phyloP scores from a whole-genome alignment of 2,888 invertebrate species.

The Cephus pulcher region DNA sequence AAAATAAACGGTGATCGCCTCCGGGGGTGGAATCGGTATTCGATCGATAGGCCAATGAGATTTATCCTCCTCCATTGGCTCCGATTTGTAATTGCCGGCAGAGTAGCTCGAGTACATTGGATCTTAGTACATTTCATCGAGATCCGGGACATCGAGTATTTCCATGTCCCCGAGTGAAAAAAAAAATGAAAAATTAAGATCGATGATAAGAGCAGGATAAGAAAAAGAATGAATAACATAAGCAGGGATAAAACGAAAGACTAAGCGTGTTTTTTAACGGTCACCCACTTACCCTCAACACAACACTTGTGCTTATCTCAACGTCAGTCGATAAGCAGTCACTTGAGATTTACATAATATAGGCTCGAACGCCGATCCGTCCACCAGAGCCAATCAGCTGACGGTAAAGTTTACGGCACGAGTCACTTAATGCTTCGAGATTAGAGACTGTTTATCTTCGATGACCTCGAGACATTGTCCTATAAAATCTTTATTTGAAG shows the following conservation, averaged over 20 bases:
- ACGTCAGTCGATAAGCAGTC: constrained; percentile 16
- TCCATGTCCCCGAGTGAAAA: neutral
- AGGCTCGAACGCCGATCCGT: neutral
- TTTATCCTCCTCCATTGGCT: constrained; percentile 16
- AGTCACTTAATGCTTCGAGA: neutral
- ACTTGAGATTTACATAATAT: constrained; percentile 20
- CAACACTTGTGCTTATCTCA: constrained; percentile 14
- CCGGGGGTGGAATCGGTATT: constrained; percentile 21
- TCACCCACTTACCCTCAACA: neutral
- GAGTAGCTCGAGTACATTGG: neutral
- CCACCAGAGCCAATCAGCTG: neutral
- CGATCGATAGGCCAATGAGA: constrained; percentile 42
- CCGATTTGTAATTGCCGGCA: constrained; percentile 2
- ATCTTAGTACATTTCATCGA: neutral
- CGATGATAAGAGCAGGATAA: neutral
- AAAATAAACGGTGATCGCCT: neutral
- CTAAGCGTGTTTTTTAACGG: neutral
- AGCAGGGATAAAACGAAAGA: neutral
- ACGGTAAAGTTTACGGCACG: neutral
- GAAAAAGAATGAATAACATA: neutral
- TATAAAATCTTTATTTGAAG: neutral
- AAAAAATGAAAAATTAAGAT: neutral
- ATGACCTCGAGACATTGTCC: neutral
- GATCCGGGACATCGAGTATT: neutral
- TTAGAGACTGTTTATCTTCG: neutral